These are phyloP conservation scores for Hippocampus kuda DNA, from an alignment of 2,797 vertebrate species.

Conservation along the genomic window DNA sequence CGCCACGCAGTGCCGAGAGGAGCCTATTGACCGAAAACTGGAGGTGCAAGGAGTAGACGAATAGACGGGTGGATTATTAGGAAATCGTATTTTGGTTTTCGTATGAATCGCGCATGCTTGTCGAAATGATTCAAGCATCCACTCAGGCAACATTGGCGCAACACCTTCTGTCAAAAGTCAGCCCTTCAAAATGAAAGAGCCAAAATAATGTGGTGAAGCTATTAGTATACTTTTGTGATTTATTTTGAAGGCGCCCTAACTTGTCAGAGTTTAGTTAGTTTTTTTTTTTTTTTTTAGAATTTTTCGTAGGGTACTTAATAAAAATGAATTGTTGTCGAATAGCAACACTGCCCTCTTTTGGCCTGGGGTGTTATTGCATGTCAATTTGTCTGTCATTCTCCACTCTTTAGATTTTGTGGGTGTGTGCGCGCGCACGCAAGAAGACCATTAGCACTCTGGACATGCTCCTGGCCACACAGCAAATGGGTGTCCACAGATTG, in stretches of 20 bases:
- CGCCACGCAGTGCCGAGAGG: conserved; percentile 4
- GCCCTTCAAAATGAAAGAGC: too few species aligned
- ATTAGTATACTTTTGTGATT: too few species aligned
- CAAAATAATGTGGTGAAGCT: too few species aligned
- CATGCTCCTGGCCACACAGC: conserved; percentile 38
- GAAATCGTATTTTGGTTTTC: too few species aligned
- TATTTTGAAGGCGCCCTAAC: too few species aligned
- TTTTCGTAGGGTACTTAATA: neutral
- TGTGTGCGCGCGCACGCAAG: neutral
- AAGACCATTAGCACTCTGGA: conserved; percentile 41
- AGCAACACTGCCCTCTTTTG: neutral
- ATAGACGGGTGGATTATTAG: neutral
- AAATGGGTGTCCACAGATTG: conserved; percentile 51
- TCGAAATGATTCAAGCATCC: too few species aligned
- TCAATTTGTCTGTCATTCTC: neutral
- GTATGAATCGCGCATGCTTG: too few species aligned
- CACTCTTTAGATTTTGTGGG: neutral
- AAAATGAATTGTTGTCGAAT: neutral
- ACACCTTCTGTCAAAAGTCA: too few species aligned
- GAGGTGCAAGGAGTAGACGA: conserved; percentile 2
- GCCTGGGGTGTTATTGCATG: neutral
- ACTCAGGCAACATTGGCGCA: too few species aligned
- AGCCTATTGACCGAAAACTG: conserved; percentile 10
- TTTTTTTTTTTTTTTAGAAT: too few species aligned
- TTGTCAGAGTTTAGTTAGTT: too few species aligned